Percentiles rank a stretch among this genome's conserved stretches.
Conservation (phyloP, 2,113 vertebrate genomes). For the Mesocricetus auratus region DNA sequence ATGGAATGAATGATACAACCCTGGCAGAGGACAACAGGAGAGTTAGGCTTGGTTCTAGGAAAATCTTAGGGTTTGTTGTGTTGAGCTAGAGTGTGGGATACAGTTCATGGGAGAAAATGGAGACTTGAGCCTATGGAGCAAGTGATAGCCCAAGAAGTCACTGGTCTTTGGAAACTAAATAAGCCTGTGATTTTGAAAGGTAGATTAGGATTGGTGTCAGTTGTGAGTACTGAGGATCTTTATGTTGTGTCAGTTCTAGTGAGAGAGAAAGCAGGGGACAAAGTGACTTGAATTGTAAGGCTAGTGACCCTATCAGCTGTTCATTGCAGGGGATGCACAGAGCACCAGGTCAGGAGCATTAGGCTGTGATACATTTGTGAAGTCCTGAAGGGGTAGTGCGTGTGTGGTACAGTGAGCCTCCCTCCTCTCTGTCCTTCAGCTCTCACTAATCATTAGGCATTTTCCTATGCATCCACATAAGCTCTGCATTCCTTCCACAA, state of each 20-base stretch:
- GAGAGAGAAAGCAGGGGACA: not conserved
- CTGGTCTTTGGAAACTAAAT: not conserved
- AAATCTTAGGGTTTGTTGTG: not conserved
- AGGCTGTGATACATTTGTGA: not conserved
- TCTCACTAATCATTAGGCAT: not conserved
- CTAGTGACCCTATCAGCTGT: not conserved
- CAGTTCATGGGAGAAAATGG: not conserved
- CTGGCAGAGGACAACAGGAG: not conserved
- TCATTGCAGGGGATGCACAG: not conserved
- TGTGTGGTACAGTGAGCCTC: not conserved
- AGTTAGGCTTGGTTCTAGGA: not conserved
- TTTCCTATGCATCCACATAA: not conserved
- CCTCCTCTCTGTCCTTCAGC: not conserved
- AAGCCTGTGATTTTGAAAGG: not conserved
- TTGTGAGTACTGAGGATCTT: not conserved
- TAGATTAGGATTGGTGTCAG: not conserved
- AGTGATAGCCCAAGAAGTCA: not conserved
- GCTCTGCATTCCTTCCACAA: not conserved
- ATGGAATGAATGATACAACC: not conserved
- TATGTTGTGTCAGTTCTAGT: not conserved
- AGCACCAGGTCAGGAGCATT: not conserved
- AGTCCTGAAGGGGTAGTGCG: not conserved
- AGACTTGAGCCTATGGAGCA: not conserved
- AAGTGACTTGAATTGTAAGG: not conserved
- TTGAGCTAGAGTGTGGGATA: not conserved